Base-by-base conservation (phyloP, 2,888 invertebrate species). In the Mechanitis mazaeus region DNA sequence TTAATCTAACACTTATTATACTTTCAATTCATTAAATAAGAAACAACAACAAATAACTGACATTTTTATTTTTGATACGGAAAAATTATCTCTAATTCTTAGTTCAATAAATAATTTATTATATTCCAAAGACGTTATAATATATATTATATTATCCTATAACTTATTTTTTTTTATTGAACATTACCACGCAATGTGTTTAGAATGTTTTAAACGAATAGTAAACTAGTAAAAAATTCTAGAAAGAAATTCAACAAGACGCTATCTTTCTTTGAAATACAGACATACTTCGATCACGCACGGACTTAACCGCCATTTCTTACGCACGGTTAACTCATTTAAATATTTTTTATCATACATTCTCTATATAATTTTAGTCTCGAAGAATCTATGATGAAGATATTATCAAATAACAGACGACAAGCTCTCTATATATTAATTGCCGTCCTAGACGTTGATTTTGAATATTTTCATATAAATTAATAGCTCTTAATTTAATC, bases 301-400 rank as follows among this genome's bases (percentile, higher is more conserved):
- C 50, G 31, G 6, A 50, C n/a, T 31, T 50, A 31, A 50, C 28
- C 50, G 31, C 28, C 50, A 31, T 50, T 50, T 50, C 50, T 31
- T 31, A 31, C 50, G 31, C 31, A 50, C 50, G 28, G 31, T 50
- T 50, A 50, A 50, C 31, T 50, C 50, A 50, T 50, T 50, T 50
- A 50, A 50, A 50, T 50, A 50, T 50, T 50, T 50, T 50, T 50
- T 50, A 50, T 31, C 50, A 50, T n/a, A 31, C 47, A 47, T 47
- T 47, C 50, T 50, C 7, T 31, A 28, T 31, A 28, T 50, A 50
- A 50, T 50, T 50, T 31, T 31, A 28, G 31, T 2, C 6, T 9
- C 42, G 5, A 50, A 31, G 50, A 50, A 50, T 50, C 50, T 50
- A 31, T 31, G 31, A 50, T 31, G 50, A 50, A 50, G 5, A 31